Evolutionary conservation across 2,888 invertebrate genomes (phyloP).

Genomic region (Sinopyrophorus schimmeli): DNA sequence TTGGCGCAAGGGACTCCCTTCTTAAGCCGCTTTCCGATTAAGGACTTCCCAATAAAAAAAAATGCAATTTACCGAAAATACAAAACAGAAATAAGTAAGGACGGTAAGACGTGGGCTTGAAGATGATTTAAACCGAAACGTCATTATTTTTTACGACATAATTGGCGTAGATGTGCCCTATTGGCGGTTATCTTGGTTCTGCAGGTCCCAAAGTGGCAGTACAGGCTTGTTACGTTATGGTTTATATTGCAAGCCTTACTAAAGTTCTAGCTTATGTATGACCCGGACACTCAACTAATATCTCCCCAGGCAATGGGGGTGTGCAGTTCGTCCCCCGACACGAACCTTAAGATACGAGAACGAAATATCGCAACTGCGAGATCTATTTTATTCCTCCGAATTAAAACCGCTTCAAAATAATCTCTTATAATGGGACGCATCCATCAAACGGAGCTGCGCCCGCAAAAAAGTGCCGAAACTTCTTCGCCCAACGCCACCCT

Average conservation of each 20-base stretch:
- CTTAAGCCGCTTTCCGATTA: too few species aligned
- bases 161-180: conserved; percentile 42
- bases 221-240: conserved; percentile 44
- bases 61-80: too few species aligned
- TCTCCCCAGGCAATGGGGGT: conserved; percentile 40
- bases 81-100: conserved; percentile 2
- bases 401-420: too few species aligned
- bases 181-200: conserved; percentile 41
- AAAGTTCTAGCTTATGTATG: conserved; percentile 41
- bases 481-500: too few species aligned
- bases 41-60: too few species aligned
- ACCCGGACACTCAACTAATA: conserved; percentile 45
- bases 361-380: conserved; percentile 22
- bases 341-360: conserved; percentile 28
- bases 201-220: conserved; percentile 39
- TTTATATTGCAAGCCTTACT: conserved; percentile 38
- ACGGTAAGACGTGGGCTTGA: conserved; percentile 1
- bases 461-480: too few species aligned
- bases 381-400: too few species aligned
- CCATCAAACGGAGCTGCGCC: too few species aligned
- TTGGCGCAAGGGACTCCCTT: too few species aligned
- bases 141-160: conserved; percentile 49
- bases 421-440: too few species aligned
- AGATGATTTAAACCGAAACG: conserved; percentile 24
- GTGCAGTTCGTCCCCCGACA: conserved; percentile 34